phyloP scores from a whole-genome alignment of 2,113 vertebrate species.

The Trichomycterus rosablanca region DNA sequence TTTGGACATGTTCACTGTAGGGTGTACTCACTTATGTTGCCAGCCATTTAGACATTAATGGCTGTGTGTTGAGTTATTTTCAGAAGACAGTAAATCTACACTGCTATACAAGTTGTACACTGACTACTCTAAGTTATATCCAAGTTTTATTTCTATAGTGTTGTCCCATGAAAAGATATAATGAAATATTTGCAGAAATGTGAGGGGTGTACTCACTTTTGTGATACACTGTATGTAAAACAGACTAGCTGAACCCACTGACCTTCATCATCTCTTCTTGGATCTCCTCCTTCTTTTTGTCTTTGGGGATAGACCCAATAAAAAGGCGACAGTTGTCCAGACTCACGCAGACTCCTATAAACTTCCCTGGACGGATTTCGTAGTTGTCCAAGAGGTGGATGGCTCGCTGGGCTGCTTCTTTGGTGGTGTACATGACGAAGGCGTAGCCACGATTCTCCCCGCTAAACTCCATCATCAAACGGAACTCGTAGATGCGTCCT shows the following conservation, averaged over 20 bases:
- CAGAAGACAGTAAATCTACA: no score
- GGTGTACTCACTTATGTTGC: no score
- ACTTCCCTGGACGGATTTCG: conserved; percentile 86
- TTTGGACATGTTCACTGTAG: no score
- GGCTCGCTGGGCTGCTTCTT: conserved; percentile 82
- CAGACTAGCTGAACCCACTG: conserved; percentile 3
- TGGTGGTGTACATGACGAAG: conserved; percentile 91
- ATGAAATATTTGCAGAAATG: no score
- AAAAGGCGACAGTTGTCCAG: conserved; percentile 94
- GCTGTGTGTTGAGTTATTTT: no score
- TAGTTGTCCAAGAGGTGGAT: conserved; percentile 87
- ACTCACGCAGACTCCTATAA: conserved; percentile 90
- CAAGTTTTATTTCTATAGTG: no score
- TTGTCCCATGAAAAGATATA: no score
- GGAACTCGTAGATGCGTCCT: conserved; percentile 88
- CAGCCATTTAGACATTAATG: no score
- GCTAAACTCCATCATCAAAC: conserved; percentile 97
- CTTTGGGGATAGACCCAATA: conserved; percentile 90
- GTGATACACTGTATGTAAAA: no score
- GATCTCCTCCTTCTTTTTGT: conserved; percentile 91
- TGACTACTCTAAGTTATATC: no score
- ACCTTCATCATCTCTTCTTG: conserved; percentile 88
- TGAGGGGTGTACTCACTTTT: no score
- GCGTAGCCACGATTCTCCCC: conserved; percentile 95
- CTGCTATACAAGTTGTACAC: no score